Conservation (phyloP, 2,113 vertebrate genomes). For the Phoenicopterus ruber region DNA sequence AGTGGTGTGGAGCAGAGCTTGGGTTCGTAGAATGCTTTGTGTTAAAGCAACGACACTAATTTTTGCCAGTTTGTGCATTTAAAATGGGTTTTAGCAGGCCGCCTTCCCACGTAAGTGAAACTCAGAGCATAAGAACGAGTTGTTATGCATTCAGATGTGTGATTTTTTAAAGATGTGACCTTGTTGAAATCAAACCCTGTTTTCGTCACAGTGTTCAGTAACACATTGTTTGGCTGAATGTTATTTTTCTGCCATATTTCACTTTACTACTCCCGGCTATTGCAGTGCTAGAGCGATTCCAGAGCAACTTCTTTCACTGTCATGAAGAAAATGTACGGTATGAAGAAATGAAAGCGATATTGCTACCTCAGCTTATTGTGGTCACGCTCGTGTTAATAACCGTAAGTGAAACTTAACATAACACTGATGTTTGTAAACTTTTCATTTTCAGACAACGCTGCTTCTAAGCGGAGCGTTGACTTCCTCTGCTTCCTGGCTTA, state of each 20-base stretch:
- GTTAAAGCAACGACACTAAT: not conserved
- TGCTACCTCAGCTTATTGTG: not conserved
- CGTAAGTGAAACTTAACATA: not conserved
- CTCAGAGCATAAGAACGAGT: not conserved
- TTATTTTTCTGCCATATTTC: not conserved
- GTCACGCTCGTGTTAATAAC: not conserved
- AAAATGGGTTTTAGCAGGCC: not conserved
- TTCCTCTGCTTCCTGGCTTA: not conserved
- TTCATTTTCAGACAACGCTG: not conserved
- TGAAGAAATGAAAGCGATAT: not conserved
- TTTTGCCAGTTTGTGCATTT: not conserved
- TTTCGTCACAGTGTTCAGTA: not conserved
- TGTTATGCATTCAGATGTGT: not conserved
- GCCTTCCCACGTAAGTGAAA: not conserved
- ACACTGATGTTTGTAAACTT: not conserved
- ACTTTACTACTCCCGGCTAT: not conserved
- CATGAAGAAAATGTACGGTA: not conserved
- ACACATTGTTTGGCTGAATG: not conserved
- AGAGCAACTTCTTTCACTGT: not conserved
- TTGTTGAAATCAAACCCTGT: not conserved
- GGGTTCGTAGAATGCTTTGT: not conserved
- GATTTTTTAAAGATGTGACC: not conserved
- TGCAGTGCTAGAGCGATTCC: not conserved
- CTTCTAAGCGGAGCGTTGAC: not conserved
- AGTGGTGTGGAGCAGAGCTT: not conserved